phyloP scores from a whole-genome alignment of 2,888 invertebrate genomes.

The Smittia sp. region DNA sequence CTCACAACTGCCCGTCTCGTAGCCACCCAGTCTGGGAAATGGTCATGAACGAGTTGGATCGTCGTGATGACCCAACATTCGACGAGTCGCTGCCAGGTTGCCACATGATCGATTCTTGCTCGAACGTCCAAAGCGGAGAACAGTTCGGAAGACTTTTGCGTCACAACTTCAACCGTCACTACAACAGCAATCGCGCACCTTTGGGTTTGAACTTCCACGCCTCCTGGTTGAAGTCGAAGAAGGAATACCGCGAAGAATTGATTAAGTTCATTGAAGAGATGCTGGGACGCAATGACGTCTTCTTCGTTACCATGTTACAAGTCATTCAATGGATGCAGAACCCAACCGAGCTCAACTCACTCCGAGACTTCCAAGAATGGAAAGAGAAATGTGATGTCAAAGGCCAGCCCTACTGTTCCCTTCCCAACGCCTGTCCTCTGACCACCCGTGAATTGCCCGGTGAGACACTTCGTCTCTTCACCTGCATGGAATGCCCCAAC shows the following conservation, averaged over 20 bases:
- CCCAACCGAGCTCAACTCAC: constrained; percentile 79
- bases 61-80: constrained; percentile 89
- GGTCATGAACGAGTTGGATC: constrained; percentile 92
- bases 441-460: constrained; percentile 88
- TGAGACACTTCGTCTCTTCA: constrained; percentile 87
- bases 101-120: constrained; percentile 92
- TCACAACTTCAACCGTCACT: constrained; percentile 93
- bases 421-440: constrained; percentile 87
- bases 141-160: constrained; percentile 85
- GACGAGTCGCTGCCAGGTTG: constrained; percentile 92
- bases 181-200: constrained; percentile 89
- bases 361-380: constrained; percentile 92
- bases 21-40: constrained; percentile 95
- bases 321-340: constrained; percentile 97
- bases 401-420: constrained; percentile 87
- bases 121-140: constrained; percentile 86
- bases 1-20: constrained; percentile 86
- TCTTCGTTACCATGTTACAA: constrained; percentile 87
- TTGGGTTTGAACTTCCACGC: constrained; percentile 92
- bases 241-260: constrained; percentile 86
- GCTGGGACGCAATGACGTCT: constrained; percentile 83
- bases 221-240: constrained; percentile 91
- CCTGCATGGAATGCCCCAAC: constrained; percentile 94
- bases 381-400: constrained; percentile 94
- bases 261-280: constrained; percentile 93